These are phyloP conservation scores for Phaenicophaeus curvirostris DNA, from an alignment of 2,797 vertebrate species.

Conservation along the genomic window DNA sequence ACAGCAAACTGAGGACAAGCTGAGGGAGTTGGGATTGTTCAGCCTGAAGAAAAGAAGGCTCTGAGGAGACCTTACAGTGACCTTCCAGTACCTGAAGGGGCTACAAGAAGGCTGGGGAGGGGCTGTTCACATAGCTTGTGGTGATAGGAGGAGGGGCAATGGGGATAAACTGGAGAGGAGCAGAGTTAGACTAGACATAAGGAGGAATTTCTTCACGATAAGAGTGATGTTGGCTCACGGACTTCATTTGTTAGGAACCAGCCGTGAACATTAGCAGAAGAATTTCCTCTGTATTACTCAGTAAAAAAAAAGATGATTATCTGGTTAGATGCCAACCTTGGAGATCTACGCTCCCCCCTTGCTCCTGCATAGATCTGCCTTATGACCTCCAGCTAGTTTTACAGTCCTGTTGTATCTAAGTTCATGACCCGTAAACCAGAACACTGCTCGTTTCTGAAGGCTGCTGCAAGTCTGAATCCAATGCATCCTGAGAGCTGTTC, in stretches of 20 bases:
- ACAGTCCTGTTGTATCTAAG: neutral
- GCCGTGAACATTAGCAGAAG: neutral
- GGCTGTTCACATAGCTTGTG: too few relatives aligned
- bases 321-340: neutral
- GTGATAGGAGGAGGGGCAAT: too few relatives aligned
- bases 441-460: neutral
- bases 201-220: too few relatives aligned
- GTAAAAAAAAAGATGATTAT: neutral
- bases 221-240: neutral
- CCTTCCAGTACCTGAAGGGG: too few relatives aligned
- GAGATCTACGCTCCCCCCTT: neutral
- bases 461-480: neutral
- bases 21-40: too few relatives aligned
- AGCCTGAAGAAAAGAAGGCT: too few relatives aligned
- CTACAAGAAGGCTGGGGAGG: too few relatives aligned
- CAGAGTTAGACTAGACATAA: too few relatives aligned
- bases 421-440: neutral
- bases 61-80: too few relatives aligned
- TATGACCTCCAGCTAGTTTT: neutral
- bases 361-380: neutral
- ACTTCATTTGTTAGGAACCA: neutral
- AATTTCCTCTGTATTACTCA: neutral
- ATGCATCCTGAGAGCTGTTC: neutral
- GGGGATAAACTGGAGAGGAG: too few relatives aligned
- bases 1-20: too few relatives aligned